Percentiles rank a stretch among this genome's conserved stretches.
Conservation (phyloP, 2,888 invertebrate species). For the Tetragonula carbonaria region DNA sequence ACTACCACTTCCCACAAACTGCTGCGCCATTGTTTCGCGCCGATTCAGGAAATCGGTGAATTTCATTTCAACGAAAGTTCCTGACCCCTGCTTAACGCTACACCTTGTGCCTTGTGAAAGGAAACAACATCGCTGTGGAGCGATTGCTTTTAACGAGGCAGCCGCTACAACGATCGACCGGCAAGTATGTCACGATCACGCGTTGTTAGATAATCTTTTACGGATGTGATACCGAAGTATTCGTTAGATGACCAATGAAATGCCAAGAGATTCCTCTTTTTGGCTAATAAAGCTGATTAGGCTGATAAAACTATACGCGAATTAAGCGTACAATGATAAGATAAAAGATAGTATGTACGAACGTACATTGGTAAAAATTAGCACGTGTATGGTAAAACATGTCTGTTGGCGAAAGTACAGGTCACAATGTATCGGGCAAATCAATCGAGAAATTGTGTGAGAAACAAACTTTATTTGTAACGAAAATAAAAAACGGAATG, state of each 20-base stretch:
- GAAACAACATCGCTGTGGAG: constrained; percentile 5
- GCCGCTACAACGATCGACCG: constrained; percentile 7
- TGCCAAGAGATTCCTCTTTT: background rate
- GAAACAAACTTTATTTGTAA: constrained; percentile 50
- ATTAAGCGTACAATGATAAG: background rate
- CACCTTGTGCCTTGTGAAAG: background rate
- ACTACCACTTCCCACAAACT: constrained; percentile 60
- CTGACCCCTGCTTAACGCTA: background rate
- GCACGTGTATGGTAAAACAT: background rate
- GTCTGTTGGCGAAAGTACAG: constrained; percentile 37
- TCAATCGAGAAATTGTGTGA: constrained; percentile 4
- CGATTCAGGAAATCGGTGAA: constrained; percentile 36
- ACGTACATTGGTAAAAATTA: background rate
- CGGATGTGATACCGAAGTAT: background rate
- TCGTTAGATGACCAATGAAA: background rate
- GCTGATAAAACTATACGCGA: background rate
- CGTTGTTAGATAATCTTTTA: constrained; percentile 31
- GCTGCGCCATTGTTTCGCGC: constrained; percentile 21
- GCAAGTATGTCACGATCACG: constrained; percentile 26
- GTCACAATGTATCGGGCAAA: background rate
- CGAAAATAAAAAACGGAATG: background rate
- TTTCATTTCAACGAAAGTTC: background rate
- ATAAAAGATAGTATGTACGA: background rate
- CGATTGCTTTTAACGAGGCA: constrained; percentile 8
- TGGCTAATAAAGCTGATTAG: background rate